Evolutionary conservation across 2,888 invertebrate genomes (phyloP), one percentile per base, ranked within the genome.

Genomic region (Sesamia inferens): DNA sequence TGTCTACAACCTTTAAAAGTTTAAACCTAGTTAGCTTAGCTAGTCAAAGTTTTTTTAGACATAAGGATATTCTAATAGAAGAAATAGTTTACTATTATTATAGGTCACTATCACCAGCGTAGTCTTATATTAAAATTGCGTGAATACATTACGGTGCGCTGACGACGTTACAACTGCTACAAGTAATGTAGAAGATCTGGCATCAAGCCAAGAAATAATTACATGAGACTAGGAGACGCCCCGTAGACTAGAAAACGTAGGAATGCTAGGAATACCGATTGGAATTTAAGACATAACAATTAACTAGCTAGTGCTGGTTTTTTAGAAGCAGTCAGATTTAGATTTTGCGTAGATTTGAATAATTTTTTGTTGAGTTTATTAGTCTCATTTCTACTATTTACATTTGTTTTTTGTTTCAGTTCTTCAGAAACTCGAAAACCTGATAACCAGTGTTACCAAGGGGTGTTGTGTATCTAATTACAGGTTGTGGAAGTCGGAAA

Each of bases 31-130:
- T 5, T 24, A 31, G 31, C 3, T 31, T 31, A 31, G 31, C 31
- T 31, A 31, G 31, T 31, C 31, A 31, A 31, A 31, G 8, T 24
- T 57, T 57, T 7, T 14, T 7, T 5, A 16, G 14, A 4, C 14
- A 6, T 5, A 57, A 57, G 16, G 31, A 58, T 31, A 31, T 58
- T 16, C 8, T 24, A 58, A 16, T 5, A 19, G 16, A 58, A 31
- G 1, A 19, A 31, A 51, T 68, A 70, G 57, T 68, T 51, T n/a
- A 65, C 55, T 8, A 14, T 76, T 48, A 68, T 57, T 64, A 48
- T 66, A 64, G 85, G 86, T 86, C 85, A 84, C 78, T 86, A 79
- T 86, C 86, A 86, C 78, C 55, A 47, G 71, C 75, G 70, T 69
- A 73, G 66, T 63, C 5, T 67, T 67, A 57, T 31, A 79, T 73